Percentiles rank a stretch among this genome's conserved stretches.
Evolutionary conservation across 1,140 invertebrate genomes (phyloP).

Genomic region (Aphelenchoides avenae): DNA sequence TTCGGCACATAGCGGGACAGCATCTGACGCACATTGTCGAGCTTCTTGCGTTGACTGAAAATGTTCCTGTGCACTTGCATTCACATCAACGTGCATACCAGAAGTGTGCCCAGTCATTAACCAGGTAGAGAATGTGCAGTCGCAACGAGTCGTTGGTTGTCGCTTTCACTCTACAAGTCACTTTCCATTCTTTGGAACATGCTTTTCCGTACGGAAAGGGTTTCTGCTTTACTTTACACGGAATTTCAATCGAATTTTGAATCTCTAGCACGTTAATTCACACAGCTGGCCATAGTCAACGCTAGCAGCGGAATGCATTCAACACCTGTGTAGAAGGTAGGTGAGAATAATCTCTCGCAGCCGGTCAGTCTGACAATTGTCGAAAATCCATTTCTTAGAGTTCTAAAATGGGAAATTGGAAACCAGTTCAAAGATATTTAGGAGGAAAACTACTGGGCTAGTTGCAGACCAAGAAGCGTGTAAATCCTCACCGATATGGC

Average conservation of each 20-base stretch:
- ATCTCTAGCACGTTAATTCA: neutral
- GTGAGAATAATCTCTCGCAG: conserved; percentile 48
- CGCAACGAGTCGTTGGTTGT: conserved; percentile 36
- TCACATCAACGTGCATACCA: conserved; percentile 31
- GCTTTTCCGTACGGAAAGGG: too few relatives aligned
- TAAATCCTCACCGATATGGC: conserved; percentile 46
- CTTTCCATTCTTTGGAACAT: too few relatives aligned
- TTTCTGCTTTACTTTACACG: conserved; percentile 7
- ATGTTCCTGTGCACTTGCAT: neutral
- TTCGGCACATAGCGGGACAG: conserved; percentile 51
- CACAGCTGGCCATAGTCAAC: neutral
- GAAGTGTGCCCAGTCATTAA: conserved; percentile 55
- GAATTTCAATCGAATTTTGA: neutral
- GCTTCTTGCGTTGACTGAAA: conserved; percentile 51
- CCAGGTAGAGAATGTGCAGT: conserved; percentile 50
- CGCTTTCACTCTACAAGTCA: conserved; percentile 38
- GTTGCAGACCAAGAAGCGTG: conserved; percentile 20
- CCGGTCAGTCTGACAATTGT: conserved; percentile 48
- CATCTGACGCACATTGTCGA: conserved; percentile 43
- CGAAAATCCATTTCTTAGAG: conserved; percentile 53
- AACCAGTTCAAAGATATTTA: neutral
- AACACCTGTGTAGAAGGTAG: conserved; percentile 44
- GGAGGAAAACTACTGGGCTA: conserved; percentile 2
- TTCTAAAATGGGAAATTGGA: conserved; percentile 33
- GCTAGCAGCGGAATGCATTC: conserved; percentile 4